Percentiles rank a stretch among this genome's conserved stretches.
These are phyloP conservation scores for Agapostemon virescens DNA, from an alignment of 2,888 invertebrate genomes.

Conservation along the genomic window DNA sequence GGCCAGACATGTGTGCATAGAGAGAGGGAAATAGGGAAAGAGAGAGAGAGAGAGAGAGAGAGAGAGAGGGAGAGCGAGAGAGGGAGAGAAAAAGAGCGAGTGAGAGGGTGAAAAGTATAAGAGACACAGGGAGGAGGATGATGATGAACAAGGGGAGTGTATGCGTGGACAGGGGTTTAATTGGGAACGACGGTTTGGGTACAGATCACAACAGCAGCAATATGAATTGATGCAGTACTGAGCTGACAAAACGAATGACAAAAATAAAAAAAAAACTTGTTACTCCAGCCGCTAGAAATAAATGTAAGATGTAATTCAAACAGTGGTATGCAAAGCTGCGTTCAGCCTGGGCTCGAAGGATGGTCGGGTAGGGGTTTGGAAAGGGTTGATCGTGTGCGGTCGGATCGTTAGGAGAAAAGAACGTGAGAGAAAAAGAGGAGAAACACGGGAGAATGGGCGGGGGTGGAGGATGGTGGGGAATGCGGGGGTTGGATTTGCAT, in stretches of 20 bases:
- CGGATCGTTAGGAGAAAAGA: slow-evolving; percentile 3
- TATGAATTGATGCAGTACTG: slow-evolving; percentile 80
- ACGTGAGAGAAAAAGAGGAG: background rate
- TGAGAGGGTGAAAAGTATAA: background rate
- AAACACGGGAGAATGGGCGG: background rate
- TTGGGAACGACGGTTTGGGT: slow-evolving; percentile 57
- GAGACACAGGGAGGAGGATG: slow-evolving; percentile 3
- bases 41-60: background rate
- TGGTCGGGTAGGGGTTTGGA: slow-evolving; percentile 28
- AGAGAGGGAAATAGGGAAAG: background rate
- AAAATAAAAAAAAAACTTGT: slow-evolving; percentile 60
- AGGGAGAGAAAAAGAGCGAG: background rate
- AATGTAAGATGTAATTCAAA: slow-evolving; percentile 61
- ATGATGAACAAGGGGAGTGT: slow-evolving; percentile 7
- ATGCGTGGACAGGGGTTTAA: slow-evolving; percentile 41
- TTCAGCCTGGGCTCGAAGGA: slow-evolving; percentile 52
- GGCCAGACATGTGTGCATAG: slow-evolving; percentile 18
- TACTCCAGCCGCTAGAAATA: slow-evolving; percentile 73
- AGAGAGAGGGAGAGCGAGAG: background rate
- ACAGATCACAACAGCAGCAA: slow-evolving; percentile 78
- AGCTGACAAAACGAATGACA: slow-evolving; percentile 65
- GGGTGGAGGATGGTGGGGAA: too few species aligned
- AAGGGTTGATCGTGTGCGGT: slow-evolving; percentile 8
- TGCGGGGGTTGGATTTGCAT: background rate
- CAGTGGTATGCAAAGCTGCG: slow-evolving; percentile 57